phyloP scores from a whole-genome alignment of 1,140 invertebrate species.

The Neodiprion virginianus region DNA sequence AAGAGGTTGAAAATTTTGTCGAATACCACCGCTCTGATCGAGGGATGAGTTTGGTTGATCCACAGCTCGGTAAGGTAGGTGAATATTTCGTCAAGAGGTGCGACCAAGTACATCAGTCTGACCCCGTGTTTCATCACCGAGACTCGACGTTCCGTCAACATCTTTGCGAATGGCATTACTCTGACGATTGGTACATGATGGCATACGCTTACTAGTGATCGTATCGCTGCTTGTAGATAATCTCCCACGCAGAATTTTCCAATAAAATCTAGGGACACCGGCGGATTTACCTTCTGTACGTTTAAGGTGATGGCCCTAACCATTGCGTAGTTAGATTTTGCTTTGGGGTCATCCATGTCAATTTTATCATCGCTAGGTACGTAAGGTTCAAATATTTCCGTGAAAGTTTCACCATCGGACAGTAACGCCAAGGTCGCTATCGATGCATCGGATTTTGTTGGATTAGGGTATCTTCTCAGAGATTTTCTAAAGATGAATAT shows the following conservation, averaged over 20 bases:
- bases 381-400: constrained; percentile 32
- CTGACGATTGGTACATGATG: constrained; percentile 13
- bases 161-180: constrained; percentile 28
- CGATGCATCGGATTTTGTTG: background rate
- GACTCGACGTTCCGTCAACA: constrained; percentile 29
- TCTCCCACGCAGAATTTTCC: constrained; percentile 36
- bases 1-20: constrained; percentile 29
- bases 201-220: constrained; percentile 22
- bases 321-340: background rate
- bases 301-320: background rate
- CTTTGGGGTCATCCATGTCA: constrained; percentile 11
- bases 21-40: constrained; percentile 40
- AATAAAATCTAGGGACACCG: constrained; percentile 31
- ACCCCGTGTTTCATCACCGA: constrained; percentile 45
- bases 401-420: constrained; percentile 29
- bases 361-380: constrained; percentile 26
- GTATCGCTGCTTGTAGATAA: constrained; percentile 27
- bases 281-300: constrained; percentile 32
- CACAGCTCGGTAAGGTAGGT: constrained; percentile 29
- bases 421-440: constrained; percentile 29
- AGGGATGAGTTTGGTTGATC: constrained; percentile 33
- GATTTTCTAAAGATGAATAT: constrained; percentile 36
- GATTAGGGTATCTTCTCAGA: constrained; percentile 7
- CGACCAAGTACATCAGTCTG: constrained; percentile 34
- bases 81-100: constrained; percentile 20